Conservation (phyloP, 2,888 invertebrate genomes). For the Sinodicranocentrus sp. region DNA sequence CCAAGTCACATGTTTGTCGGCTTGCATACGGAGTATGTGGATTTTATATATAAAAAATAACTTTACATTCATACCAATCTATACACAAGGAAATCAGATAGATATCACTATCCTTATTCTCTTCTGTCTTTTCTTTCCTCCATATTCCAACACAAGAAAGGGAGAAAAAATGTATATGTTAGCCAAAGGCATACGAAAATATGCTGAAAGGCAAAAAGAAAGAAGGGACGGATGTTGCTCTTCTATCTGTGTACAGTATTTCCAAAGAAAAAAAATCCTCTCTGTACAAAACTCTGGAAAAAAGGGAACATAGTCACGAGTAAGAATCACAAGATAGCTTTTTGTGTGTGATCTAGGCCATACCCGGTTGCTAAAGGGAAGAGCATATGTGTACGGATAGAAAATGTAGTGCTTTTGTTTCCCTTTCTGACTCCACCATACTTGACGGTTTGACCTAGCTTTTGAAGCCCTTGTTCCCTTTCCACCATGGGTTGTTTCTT, state of each 20-base stretch:
- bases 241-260: too few relatives aligned
- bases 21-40: slow-evolving; percentile 7
- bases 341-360: slow-evolving; percentile 1
- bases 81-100: not conserved
- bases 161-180: too few relatives aligned
- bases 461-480: slow-evolving; percentile 10
- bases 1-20: slow-evolving; percentile 28
- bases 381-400: not conserved
- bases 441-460: slow-evolving; percentile 63
- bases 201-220: too few relatives aligned
- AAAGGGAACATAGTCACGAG: not conserved
- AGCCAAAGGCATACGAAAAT: too few relatives aligned
- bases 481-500: slow-evolving; percentile 4
- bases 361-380: not conserved
- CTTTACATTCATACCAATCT: too few relatives aligned
- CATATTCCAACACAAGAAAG: too few relatives aligned
- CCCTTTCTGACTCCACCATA: not conserved
- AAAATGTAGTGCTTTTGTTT: not conserved
- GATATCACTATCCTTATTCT: not conserved
- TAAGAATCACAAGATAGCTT: slow-evolving; percentile 10
- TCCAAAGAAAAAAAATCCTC: too few relatives aligned
- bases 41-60: not conserved
- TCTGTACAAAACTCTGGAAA: too few relatives aligned
- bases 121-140: not conserved
- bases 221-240: too few relatives aligned